Percentiles rank a stretch among this genome's conserved stretches.
phyloP scores from a whole-genome alignment of 2,797 vertebrate genomes.

The Eulemur albifrons region DNA sequence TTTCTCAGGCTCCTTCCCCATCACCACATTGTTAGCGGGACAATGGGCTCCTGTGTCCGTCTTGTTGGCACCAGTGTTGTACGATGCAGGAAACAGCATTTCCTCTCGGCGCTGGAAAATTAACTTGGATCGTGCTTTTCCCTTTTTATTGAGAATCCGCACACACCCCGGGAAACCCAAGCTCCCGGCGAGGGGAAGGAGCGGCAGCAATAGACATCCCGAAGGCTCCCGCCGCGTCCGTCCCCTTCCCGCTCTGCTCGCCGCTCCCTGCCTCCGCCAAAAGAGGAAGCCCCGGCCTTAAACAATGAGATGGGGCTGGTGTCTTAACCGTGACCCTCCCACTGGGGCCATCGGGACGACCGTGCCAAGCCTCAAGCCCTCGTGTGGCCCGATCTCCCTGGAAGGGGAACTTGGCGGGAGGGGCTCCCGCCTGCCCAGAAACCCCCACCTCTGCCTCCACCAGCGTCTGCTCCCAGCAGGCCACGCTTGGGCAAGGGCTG shows the following conservation, averaged over 20 bases:
- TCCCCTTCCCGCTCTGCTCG: conserved; percentile 64
- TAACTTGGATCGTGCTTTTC: conserved; percentile 87
- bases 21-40: conserved; percentile 85
- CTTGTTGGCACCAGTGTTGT: conserved; percentile 87
- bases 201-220: conserved; percentile 75
- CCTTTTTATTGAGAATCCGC: conserved; percentile 88
- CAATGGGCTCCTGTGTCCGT: conserved; percentile 88
- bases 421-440: not conserved
- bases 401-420: not conserved
- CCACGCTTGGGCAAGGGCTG: not conserved
- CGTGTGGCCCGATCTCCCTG: not conserved
- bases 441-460: not conserved
- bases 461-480: not conserved
- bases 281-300: conserved; percentile 64
- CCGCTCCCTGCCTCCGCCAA: conserved; percentile 39
- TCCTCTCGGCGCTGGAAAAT: conserved; percentile 89
- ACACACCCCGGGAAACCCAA: conserved; percentile 87
- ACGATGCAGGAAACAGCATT: conserved; percentile 89
- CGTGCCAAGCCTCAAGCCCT: not conserved
- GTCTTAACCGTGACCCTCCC: conserved; percentile 57
- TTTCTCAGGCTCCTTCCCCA: conserved; percentile 87
- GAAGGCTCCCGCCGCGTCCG: conserved; percentile 69
- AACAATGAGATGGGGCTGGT: conserved; percentile 67
- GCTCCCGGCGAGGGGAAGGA: conserved; percentile 83
- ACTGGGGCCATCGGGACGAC: not conserved